Percentiles rank a stretch among this genome's conserved stretches.
Conservation (phyloP, 2,888 invertebrate species). For the Sinodicranocentrus sp. region DNA sequence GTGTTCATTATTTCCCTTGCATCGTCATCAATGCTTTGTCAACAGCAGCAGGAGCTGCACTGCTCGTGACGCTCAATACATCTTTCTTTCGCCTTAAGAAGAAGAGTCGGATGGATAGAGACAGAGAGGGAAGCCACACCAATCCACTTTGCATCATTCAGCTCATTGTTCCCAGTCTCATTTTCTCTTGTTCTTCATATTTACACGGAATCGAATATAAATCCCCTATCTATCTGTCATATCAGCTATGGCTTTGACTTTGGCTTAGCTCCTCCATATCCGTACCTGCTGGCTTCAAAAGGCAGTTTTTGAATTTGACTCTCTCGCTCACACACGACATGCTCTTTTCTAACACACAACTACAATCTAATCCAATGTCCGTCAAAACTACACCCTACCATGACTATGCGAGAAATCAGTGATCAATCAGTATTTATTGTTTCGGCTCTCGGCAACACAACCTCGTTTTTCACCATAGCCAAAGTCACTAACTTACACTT, state of each 20-base stretch:
- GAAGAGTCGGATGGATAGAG: not conserved
- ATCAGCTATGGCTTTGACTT: constrained; percentile 40
- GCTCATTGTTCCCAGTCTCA: constrained; percentile 35
- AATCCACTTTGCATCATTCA: constrained; percentile 46
- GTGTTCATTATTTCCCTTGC: constrained; percentile 33
- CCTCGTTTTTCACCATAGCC: not conserved
- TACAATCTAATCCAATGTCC: constrained; percentile 43
- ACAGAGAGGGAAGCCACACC: constrained; percentile 19
- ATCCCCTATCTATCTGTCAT: not conserved
- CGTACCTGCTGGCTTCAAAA: constrained; percentile 43
- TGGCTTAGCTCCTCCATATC: constrained; percentile 26
- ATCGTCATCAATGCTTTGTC: constrained; percentile 38
- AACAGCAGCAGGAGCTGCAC: constrained; percentile 47
- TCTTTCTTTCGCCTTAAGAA: not conserved
- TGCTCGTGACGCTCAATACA: constrained; percentile 10
- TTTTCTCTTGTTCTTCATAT: constrained; percentile 14
- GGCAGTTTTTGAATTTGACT: constrained; percentile 1
- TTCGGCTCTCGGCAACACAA: constrained; percentile 47
- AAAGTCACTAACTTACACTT: too few species aligned
- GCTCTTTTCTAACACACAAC: constrained; percentile 1
- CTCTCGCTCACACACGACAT: constrained; percentile 6
- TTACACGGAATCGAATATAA: not conserved
- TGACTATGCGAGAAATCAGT: constrained; percentile 74
- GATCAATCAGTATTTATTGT: constrained; percentile 74
- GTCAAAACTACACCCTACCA: constrained; percentile 65